These are phyloP conservation scores for Arrhopalites spinosus DNA, from an alignment of 2,888 invertebrate genomes.

Conservation along the genomic window DNA sequence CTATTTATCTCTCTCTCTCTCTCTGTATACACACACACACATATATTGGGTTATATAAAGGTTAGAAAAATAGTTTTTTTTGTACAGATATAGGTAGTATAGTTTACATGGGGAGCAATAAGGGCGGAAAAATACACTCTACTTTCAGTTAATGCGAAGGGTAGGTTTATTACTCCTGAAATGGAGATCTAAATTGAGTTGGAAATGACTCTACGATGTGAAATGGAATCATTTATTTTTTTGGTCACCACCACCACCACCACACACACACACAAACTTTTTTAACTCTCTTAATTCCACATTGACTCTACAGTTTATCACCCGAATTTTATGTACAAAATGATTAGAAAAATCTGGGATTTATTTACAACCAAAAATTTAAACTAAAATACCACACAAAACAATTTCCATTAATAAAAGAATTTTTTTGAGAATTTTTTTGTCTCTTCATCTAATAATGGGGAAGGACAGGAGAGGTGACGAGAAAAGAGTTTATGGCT, in stretches of 20 bases:
- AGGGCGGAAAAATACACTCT: slow-evolving; percentile 31
- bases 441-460: not conserved
- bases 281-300: not conserved
- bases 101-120: not conserved
- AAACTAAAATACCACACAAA: not conserved
- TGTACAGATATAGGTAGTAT: not conserved
- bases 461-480: too few species aligned
- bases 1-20: not conserved
- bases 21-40: not conserved
- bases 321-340: not conserved
- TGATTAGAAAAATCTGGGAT: not conserved
- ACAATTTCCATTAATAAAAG: not conserved
- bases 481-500: not conserved
- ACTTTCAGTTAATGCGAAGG: slow-evolving; percentile 28
- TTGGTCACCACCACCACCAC: slow-evolving; percentile 19
- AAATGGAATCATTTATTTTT: slow-evolving; percentile 27
- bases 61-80: not conserved
- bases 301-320: not conserved
- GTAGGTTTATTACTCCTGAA: slow-evolving; percentile 35
- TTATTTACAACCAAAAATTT: not conserved
- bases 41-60: not conserved
- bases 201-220: slow-evolving; percentile 26
- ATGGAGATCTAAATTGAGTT: slow-evolving; percentile 37
- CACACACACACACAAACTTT: not conserved
- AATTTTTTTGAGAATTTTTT: not conserved